Evolutionary conservation across 1,140 invertebrate species (phyloP).

Genomic region (Cepaea nemoralis): DNA sequence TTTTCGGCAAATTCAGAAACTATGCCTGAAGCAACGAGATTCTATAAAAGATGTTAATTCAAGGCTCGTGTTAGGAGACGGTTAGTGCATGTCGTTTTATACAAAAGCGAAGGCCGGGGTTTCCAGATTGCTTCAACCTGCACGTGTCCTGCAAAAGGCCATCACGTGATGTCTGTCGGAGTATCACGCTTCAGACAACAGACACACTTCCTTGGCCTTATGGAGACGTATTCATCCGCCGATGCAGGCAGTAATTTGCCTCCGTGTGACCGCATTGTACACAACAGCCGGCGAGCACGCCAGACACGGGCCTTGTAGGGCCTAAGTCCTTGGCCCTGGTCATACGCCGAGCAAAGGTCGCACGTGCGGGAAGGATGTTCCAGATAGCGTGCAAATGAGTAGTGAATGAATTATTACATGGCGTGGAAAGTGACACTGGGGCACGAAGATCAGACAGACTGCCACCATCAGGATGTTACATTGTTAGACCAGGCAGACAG

Average conservation of each 20-base stretch:
- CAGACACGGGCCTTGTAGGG: not conserved
- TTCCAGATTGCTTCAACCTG: not conserved
- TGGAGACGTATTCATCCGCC: not conserved
- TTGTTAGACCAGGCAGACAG: too few species aligned
- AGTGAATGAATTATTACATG: not conserved
- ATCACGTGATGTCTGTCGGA: not conserved
- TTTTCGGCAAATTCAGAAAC: not conserved
- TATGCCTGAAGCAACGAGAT: not conserved
- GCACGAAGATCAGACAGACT: not conserved
- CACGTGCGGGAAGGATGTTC: not conserved
- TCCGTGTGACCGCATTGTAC: not conserved
- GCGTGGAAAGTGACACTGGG: not conserved
- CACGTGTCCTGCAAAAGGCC: not conserved
- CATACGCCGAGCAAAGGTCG: not conserved
- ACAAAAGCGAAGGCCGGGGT: not conserved
- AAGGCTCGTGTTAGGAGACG: not conserved
- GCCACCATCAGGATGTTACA: too few species aligned
- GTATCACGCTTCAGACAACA: not conserved
- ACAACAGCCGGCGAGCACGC: not conserved
- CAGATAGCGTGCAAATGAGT: not conserved
- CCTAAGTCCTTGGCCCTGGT: not conserved
- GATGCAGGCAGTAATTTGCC: not conserved
- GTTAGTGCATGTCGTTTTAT: not conserved
- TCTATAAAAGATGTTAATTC: not conserved
- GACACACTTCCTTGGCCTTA: not conserved